Evolutionary conservation across 2,888 invertebrate species (phyloP).

Genomic region (Lissonota sp.): DNA sequence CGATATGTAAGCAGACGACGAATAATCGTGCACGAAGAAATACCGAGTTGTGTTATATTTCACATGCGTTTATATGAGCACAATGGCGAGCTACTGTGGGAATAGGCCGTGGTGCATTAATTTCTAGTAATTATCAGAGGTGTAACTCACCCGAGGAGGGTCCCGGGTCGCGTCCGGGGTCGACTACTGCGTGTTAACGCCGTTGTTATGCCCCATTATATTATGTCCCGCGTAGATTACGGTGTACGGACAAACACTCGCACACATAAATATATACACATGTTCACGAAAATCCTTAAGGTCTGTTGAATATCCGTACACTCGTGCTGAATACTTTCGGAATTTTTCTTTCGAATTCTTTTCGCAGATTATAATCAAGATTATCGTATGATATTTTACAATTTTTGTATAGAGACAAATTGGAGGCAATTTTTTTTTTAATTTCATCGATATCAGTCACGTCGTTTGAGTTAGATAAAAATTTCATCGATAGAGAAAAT

Average conservation of each 20-base stretch:
- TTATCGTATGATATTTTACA: not conserved
- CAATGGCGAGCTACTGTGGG: slow-evolving; percentile 62
- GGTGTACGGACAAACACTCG: slow-evolving; percentile 20
- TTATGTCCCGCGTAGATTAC: slow-evolving; percentile 75
- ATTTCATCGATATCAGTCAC: slow-evolving; percentile 10
- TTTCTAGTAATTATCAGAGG: slow-evolving; percentile 82
- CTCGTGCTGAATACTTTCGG: slow-evolving; percentile 26
- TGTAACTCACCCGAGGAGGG: slow-evolving; percentile 81
- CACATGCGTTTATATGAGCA: slow-evolving; percentile 49
- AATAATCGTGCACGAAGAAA: slow-evolving; percentile 46
- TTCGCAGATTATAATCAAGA: not conserved
- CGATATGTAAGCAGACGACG: slow-evolving; percentile 25
- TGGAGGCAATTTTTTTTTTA: slow-evolving; percentile 1
- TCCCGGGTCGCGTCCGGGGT: slow-evolving; percentile 81
- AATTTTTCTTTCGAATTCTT: not conserved
- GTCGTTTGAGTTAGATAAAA: slow-evolving; percentile 4
- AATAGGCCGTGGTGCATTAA: slow-evolving; percentile 66
- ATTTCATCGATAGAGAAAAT: slow-evolving; percentile 3
- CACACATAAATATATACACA: slow-evolving; percentile 4
- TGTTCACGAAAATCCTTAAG: slow-evolving; percentile 27
- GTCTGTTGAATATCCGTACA: slow-evolving; percentile 18
- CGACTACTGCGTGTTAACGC: slow-evolving; percentile 82
- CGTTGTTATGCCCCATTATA: slow-evolving; percentile 84
- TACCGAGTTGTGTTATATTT: slow-evolving; percentile 29
- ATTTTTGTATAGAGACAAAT: not conserved